Conservation (phyloP, 2,888 invertebrate genomes). For the Cryptops parisi region DNA sequence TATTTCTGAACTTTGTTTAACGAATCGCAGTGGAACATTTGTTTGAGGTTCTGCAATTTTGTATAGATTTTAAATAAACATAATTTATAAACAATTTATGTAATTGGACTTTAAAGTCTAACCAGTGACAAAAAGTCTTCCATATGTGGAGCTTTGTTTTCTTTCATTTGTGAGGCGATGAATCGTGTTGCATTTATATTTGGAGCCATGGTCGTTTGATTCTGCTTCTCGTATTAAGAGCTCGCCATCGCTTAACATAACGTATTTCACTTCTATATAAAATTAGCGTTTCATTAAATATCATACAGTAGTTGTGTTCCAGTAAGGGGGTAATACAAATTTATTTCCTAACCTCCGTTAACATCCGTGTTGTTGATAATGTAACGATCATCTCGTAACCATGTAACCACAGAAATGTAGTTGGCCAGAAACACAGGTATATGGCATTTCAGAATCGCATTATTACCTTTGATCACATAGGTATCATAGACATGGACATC, state of each 20-base stretch:
- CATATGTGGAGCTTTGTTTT: not conserved
- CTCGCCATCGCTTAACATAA: not conserved
- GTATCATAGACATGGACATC: not conserved
- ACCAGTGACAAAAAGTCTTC: slow-evolving; percentile 1
- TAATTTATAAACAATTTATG: not conserved
- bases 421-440: not conserved
- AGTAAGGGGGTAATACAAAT: no score
- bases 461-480: slow-evolving; percentile 1
- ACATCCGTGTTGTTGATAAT: not conserved
- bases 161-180: not conserved
- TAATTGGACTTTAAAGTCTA: not conserved
- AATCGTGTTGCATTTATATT: not conserved
- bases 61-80: no score
- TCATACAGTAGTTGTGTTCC: not conserved
- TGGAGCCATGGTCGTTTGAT: not conserved
- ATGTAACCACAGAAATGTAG: not conserved
- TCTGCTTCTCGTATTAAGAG: not conserved
- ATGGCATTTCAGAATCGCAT: not conserved
- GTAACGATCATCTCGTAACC: slow-evolving; percentile 2
- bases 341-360: not conserved
- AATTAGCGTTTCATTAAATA: not conserved
- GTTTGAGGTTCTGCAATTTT: slow-evolving; percentile 1
- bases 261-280: not conserved
- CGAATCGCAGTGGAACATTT: not conserved
- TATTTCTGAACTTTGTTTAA: not conserved